Conservation (phyloP, 2,797 vertebrate species). For the Acipenser ruthenus region DNA sequence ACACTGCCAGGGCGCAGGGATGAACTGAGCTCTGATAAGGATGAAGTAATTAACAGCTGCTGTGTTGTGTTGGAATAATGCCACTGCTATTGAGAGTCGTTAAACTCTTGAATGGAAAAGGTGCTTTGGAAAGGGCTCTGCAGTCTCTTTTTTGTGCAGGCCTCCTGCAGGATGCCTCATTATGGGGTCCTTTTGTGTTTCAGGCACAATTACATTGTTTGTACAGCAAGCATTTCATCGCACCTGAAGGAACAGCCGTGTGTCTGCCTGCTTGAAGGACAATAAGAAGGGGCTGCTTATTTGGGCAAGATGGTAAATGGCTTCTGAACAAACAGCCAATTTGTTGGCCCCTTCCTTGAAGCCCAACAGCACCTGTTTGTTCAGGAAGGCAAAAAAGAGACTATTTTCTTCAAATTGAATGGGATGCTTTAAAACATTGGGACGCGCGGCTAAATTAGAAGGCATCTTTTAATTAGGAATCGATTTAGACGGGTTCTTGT, state of each 20-base stretch:
- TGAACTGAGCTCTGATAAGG: neutral
- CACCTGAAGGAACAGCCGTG: neutral
- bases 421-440: no score
- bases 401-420: no score
- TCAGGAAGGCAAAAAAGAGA: no score
- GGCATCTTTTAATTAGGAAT: no score
- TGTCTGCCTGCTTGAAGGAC: neutral
- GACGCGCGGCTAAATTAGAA: no score
- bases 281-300: neutral
- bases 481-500: no score
- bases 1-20: neutral
- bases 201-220: neutral
- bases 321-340: neutral
- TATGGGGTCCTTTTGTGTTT: neutral
- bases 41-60: neutral
- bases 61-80: neutral
- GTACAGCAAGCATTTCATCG: neutral
- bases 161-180: neutral
- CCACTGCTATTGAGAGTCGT: no score
- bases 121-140: neutral
- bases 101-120: neutral
- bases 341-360: neutral
- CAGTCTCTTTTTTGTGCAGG: no score
- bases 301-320: neutral
- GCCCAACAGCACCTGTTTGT: no score